Evolutionary conservation across 2,113 vertebrate species (phyloP).

Genomic region (Butorides virescens): DNA sequence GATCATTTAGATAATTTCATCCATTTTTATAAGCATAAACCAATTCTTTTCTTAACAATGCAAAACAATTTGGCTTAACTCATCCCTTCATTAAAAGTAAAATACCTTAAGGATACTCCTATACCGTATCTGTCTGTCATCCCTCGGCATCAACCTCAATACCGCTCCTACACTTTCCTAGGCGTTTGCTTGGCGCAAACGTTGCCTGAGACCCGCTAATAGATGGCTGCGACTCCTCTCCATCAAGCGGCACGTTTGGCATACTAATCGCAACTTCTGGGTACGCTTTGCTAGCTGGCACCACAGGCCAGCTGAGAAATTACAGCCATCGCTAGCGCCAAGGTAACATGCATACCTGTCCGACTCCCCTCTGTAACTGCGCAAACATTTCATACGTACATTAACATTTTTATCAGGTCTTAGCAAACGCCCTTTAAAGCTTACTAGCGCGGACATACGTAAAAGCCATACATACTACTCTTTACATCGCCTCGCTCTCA

Average conservation of each 20-base stretch:
- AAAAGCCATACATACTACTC: not conserved
- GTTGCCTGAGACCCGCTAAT: conserved; percentile 63
- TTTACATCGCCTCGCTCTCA: conserved; percentile 21
- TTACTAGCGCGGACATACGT: not conserved
- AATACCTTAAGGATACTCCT: conserved; percentile 78
- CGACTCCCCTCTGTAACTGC: conserved; percentile 38
- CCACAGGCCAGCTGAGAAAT: conserved; percentile 53
- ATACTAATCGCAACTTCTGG: conserved; percentile 58
- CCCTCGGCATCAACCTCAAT: conserved; percentile 69
- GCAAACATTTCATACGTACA: conserved; percentile 50
- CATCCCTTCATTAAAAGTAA: conserved; percentile 79
- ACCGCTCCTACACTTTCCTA: conserved; percentile 62
- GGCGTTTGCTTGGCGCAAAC: not conserved
- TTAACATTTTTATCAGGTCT: conserved; percentile 55
- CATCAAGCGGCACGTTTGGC: conserved; percentile 48
- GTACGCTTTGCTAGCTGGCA: conserved; percentile 48
- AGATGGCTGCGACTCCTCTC: conserved; percentile 60
- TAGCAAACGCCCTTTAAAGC: conserved; percentile 58
- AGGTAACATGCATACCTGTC: conserved; percentile 68
- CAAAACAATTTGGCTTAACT: conserved; percentile 83
- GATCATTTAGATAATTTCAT: conserved; percentile 94
- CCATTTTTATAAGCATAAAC: conserved; percentile 93
- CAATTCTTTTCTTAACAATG: conserved; percentile 87
- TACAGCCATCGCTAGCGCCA: conserved; percentile 61
- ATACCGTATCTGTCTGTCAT: conserved; percentile 71